A percentile compares a stretch with the other conserved stretches of the same genome.
phyloP scores from a whole-genome alignment of 2,888 invertebrate species.

The Plebejus argus region DNA sequence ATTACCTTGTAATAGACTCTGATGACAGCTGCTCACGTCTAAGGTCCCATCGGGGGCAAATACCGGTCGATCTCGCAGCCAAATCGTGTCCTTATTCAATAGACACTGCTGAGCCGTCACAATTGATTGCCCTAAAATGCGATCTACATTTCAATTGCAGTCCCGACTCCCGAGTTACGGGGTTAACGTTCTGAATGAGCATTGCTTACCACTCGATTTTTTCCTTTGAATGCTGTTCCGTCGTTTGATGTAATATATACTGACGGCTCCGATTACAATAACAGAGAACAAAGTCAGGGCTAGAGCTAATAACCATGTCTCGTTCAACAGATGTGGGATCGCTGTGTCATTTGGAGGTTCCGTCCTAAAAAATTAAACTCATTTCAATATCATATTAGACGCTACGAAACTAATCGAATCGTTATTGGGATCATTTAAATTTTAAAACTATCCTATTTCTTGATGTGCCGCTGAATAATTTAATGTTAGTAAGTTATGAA shows the following conservation, averaged over 20 bases:
- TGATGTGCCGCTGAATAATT: slow-evolving; percentile 5
- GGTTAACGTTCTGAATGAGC: slow-evolving; percentile 40
- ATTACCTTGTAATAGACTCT: slow-evolving; percentile 73
- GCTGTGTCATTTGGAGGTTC: slow-evolving; percentile 73
- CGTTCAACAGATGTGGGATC: slow-evolving; percentile 69
- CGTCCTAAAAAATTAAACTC: slow-evolving; percentile 53
- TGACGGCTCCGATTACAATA: slow-evolving; percentile 68
- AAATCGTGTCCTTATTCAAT: slow-evolving; percentile 77
- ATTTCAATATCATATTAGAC: not conserved
- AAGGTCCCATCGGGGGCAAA: slow-evolving; percentile 65
- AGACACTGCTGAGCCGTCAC: slow-evolving; percentile 76
- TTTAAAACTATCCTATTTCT: not conserved
- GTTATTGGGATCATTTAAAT: slow-evolving; percentile 13
- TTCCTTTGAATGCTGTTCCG: slow-evolving; percentile 70
- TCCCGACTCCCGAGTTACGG: slow-evolving; percentile 36
- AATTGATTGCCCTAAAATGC: slow-evolving; percentile 75
- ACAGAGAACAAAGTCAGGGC: slow-evolving; percentile 67
- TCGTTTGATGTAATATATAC: slow-evolving; percentile 70
- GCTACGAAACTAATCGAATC: not conserved
- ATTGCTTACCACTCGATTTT: slow-evolving; percentile 66
- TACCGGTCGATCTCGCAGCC: slow-evolving; percentile 72
- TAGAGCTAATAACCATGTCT: slow-evolving; percentile 72
- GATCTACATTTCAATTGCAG: slow-evolving; percentile 64
- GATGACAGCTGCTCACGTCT: slow-evolving; percentile 71
- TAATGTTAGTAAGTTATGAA: not conserved